These are phyloP conservation scores for Botia almorhae DNA, from an alignment of 2,797 vertebrate species.

Conservation along the genomic window DNA sequence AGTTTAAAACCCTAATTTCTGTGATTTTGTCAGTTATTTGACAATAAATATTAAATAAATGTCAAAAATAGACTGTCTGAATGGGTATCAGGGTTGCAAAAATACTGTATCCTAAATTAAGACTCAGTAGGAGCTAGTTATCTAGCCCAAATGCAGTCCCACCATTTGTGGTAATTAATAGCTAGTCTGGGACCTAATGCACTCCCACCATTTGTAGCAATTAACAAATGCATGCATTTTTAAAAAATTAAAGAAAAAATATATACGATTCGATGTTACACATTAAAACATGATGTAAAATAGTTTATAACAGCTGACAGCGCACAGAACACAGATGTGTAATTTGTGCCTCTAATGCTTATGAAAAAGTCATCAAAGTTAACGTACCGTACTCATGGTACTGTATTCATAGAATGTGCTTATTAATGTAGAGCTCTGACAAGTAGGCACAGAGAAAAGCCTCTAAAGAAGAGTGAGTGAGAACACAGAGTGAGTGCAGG, in stretches of 20 bases:
- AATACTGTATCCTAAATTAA: background rate
- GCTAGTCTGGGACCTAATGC: background rate
- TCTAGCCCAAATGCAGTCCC: background rate
- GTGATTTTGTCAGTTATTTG: no score
- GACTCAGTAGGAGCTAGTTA: background rate
- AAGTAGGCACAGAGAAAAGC: constrained; percentile 25
- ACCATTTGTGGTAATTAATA: no score
- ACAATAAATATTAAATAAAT: no score
- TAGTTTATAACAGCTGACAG: no score
- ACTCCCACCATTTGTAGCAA: background rate
- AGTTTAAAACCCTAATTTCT: no score
- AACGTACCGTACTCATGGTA: background rate
- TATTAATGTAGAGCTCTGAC: constrained; percentile 31
- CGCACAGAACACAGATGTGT: no score
- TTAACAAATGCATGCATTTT: no score
- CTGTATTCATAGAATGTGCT: background rate
- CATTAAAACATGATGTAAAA: no score
- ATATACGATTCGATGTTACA: background rate
- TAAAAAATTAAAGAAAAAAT: background rate
- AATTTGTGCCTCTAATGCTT: no score
- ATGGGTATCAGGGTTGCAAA: background rate
- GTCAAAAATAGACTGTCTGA: background rate
- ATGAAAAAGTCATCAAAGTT: background rate
- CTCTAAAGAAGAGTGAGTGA: constrained; percentile 26
- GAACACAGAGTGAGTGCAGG: constrained; percentile 23